These are phyloP conservation scores for Teleopsis dalmanni DNA, from an alignment of 1,140 invertebrate species.

Conservation along the genomic window DNA sequence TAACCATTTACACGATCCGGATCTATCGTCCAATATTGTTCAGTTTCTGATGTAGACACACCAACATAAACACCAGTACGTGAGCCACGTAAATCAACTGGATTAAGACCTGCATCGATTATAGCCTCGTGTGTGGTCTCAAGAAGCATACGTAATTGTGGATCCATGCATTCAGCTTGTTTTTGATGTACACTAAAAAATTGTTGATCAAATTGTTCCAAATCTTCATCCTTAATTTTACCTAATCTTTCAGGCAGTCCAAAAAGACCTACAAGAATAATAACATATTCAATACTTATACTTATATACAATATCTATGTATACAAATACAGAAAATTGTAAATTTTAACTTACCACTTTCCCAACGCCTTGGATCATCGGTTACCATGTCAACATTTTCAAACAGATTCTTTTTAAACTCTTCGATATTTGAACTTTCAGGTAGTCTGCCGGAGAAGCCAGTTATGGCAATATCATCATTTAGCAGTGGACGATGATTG, in stretches of 20 bases:
- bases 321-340: too few relatives aligned
- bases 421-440: slow-evolving; percentile 77
- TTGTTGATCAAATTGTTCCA: slow-evolving; percentile 81
- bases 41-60: slow-evolving; percentile 76
- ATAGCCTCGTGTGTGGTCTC: slow-evolving; percentile 93
- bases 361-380: slow-evolving; percentile 76
- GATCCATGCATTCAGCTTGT: slow-evolving; percentile 93
- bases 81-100: slow-evolving; percentile 66
- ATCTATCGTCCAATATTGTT: slow-evolving; percentile 70
- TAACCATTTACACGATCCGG: slow-evolving; percentile 81
- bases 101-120: slow-evolving; percentile 86
- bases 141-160: slow-evolving; percentile 81
- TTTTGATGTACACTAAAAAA: slow-evolving; percentile 92
- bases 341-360: slow-evolving; percentile 47
- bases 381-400: slow-evolving; percentile 82
- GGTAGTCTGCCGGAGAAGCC: slow-evolving; percentile 87
- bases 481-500: slow-evolving; percentile 20
- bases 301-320: too few relatives aligned
- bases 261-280: slow-evolving; percentile 49
- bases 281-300: neutral
- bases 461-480: slow-evolving; percentile 75
- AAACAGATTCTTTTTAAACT: slow-evolving; percentile 81
- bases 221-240: slow-evolving; percentile 85
- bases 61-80: slow-evolving; percentile 89
- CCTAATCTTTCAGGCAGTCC: slow-evolving; percentile 79